Percentiles rank a stretch among this genome's conserved stretches.
Conservation (phyloP, 2,888 invertebrate genomes). For the Erpobdella octoculata region DNA sequence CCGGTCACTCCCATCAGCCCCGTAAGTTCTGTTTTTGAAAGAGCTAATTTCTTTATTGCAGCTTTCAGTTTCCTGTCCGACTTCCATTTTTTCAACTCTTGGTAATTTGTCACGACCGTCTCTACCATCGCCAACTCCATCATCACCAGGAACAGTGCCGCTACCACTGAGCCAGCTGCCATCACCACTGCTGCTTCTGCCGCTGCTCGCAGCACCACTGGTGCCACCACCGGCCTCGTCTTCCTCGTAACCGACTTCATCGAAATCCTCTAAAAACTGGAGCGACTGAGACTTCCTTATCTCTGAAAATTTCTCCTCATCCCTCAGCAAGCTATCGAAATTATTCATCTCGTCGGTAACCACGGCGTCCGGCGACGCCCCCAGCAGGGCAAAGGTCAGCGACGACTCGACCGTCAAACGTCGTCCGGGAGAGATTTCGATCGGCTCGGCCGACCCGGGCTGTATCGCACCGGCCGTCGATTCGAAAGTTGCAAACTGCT, state of each 20-base stretch:
- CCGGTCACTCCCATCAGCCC: not conserved
- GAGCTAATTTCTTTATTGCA: too few species aligned
- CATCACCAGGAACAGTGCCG: not conserved
- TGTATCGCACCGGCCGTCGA: too few species aligned
- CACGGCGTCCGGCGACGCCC: not conserved
- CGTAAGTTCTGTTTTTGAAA: not conserved
- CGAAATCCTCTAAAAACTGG: not conserved
- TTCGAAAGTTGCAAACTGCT: not conserved
- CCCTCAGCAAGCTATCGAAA: not conserved
- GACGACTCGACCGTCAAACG: too few species aligned
- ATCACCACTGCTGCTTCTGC: too few species aligned
- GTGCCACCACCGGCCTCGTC: not conserved
- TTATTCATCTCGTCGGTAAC: not conserved
- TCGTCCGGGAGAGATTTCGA: too few species aligned
- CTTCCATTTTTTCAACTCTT: not conserved
- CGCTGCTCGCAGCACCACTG: not conserved
- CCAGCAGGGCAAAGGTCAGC: not conserved
- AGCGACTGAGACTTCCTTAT: not conserved
- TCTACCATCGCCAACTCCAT: not conserved
- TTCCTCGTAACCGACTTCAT: conserved; percentile 1
- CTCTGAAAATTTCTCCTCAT: not conserved
- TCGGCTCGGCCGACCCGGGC: not conserved
- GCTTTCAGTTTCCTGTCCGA: too few species aligned
- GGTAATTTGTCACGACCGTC: not conserved
- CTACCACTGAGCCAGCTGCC: too few species aligned